phyloP scores from a whole-genome alignment of 2,888 invertebrate species.

The Andrena bucephala region DNA sequence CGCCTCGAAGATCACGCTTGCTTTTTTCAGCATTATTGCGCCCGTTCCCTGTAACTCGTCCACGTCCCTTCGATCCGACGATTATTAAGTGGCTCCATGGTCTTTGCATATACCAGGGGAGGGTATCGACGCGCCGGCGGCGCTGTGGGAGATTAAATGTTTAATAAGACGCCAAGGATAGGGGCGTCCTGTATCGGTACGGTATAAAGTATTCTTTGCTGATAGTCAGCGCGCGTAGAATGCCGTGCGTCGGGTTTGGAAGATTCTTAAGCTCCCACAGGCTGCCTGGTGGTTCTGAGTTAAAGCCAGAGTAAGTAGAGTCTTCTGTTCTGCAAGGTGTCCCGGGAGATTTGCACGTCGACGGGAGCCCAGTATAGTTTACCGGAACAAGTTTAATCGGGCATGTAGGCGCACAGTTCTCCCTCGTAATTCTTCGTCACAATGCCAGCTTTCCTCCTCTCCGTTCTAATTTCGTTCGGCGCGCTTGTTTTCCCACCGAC shows the following conservation, averaged over 20 bases:
- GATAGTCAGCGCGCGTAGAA: no score
- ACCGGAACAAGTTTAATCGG: slow-evolving; percentile 28
- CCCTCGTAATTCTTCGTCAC: slow-evolving; percentile 1
- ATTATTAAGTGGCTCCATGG: slow-evolving; percentile 31
- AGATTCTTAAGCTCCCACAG: no score
- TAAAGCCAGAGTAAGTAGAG: not conserved
- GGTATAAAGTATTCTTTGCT: no score
- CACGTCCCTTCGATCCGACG: not conserved
- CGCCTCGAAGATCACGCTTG: slow-evolving; percentile 7
- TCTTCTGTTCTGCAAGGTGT: not conserved
- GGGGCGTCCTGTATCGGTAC: not conserved
- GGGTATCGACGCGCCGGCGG: slow-evolving; percentile 22
- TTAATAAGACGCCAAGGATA: slow-evolving; percentile 1
- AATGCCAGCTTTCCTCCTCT: not conserved
- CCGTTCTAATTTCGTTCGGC: no score
- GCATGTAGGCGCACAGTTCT: not conserved
- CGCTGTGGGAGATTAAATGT: not conserved
- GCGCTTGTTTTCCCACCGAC: no score
- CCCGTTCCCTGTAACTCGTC: not conserved
- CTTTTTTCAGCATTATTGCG: slow-evolving; percentile 7
- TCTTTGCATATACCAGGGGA: slow-evolving; percentile 26
- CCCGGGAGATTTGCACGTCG: slow-evolving; percentile 3
- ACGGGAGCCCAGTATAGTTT: slow-evolving; percentile 21
- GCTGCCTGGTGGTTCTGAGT: no score
- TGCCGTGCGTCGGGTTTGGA: no score